Percentiles rank a stretch among this genome's conserved stretches.
Conservation (phyloP, 2,113 vertebrate genomes). For the Ochotona curzoniae region DNA sequence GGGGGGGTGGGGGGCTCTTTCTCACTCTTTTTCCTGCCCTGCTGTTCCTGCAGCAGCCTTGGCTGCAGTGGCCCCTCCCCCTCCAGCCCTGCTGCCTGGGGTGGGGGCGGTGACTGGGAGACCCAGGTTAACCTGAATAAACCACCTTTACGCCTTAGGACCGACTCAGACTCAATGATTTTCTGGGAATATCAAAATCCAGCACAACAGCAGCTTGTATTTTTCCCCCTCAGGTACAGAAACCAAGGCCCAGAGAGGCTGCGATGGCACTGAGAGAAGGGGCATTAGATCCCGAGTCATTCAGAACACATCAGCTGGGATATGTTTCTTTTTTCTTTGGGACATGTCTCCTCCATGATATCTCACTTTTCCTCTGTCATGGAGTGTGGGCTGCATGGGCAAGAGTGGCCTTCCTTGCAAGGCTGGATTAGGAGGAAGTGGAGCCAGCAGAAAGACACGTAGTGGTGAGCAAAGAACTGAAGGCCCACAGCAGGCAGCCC, state of each 20-base stretch:
- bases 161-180: no score
- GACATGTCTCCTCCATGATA: neutral
- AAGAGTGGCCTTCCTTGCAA: no score
- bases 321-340: neutral
- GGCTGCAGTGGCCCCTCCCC: no score
- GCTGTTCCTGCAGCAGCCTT: no score
- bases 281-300: neutral
- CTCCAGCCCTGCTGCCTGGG: no score
- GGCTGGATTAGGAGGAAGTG: neutral
- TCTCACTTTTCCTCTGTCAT: neutral
- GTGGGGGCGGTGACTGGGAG: no score
- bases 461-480: neutral
- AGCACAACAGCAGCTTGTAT: neutral
- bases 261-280: neutral
- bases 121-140: no score
- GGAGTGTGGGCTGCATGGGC: no score
- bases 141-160: no score
- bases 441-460: neutral
- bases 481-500: neutral
- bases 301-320: neutral
- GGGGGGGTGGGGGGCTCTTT: no score
- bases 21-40: no score
- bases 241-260: neutral
- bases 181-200: no score
- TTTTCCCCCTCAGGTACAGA: neutral